phyloP scores from a whole-genome alignment of 2,888 invertebrate species.

The Ypsolopha sequella region DNA sequence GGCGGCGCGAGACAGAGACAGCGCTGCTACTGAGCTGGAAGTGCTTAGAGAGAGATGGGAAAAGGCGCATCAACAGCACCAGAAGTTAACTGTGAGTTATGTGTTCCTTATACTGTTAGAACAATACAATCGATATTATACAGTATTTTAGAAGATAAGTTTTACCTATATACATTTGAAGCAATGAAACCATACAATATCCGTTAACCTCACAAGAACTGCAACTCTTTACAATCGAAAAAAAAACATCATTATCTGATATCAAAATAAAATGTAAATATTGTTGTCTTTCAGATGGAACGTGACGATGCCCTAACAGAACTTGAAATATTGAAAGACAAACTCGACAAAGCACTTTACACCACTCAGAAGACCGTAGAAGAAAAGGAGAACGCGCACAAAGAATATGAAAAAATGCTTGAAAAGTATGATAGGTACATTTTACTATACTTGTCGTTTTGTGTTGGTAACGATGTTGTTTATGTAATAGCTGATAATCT shows the following conservation, averaged over 20 bases:
- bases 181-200: too few species aligned
- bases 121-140: not conserved
- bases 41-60: constrained; percentile 90
- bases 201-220: too few species aligned
- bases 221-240: too few species aligned
- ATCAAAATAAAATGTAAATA: too few species aligned
- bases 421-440: constrained; percentile 90
- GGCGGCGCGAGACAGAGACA: constrained; percentile 87
- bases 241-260: too few species aligned
- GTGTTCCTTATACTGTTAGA: not conserved
- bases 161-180: too few species aligned
- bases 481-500: constrained; percentile 9
- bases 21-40: constrained; percentile 86
- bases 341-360: constrained; percentile 88
- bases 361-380: constrained; percentile 87
- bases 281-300: constrained; percentile 75
- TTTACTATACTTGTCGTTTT: constrained; percentile 46
- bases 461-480: constrained; percentile 41
- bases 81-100: constrained; percentile 79
- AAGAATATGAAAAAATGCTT: constrained; percentile 92
- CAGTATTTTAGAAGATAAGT: too few species aligned
- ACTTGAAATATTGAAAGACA: constrained; percentile 89
- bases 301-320: constrained; percentile 88
- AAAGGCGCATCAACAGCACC: constrained; percentile 85
- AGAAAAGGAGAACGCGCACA: constrained; percentile 89